Evolutionary conservation across 2,888 invertebrate species (phyloP), one percentile per base, ranked within the genome.

Genomic region (Drosophila tanythrix): DNA sequence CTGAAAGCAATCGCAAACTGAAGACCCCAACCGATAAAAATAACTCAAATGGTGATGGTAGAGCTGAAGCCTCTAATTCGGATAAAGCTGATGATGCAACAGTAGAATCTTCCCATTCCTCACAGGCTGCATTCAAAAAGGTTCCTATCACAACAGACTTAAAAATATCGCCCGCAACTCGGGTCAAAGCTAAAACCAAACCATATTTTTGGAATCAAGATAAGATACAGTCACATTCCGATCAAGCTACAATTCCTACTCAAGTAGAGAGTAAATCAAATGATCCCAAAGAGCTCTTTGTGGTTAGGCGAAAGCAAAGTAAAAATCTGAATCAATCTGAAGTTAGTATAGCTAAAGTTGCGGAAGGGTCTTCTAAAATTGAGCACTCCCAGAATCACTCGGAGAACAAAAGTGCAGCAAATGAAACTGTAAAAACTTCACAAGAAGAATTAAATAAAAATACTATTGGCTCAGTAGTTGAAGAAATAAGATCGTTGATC

Each of bases 311-410:
- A 13, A 40, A 40, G 10, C 13, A 3, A 8, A 6, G 31, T 11
- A 57, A 13, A 18, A 18, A 35, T 6, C 21, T 21, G 21, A 21
- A 11, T 3, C 21, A 25, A 36, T 36, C 36, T 8, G 2, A 35
- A 29, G 13, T 21, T 29, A 8, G 11, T 6, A 0, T 5, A 10
- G 11, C 21, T 48, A n/a, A n/a, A 59, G 6, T 27, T n/a, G n/a
- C 13, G 2, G 5, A 33, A 18, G 6, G 2, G 18, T 3, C 21
- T 3, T 5, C n/a, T 15, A n/a, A 27, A 0, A 2, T 0, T 7
- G 38, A 18, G 0, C 36, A 3, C 29, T 21, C 8, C 31, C 35
- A 31, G 35, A 29, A n/a, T 6, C 51, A 36, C n/a, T 29, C 25
- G 11, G 31, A 31, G 8, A 36, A 18, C 1, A 58, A 33, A 58